These are phyloP conservation scores for Eclectus roratus DNA, from an alignment of 2,113 vertebrate genomes.

Conservation along the genomic window DNA sequence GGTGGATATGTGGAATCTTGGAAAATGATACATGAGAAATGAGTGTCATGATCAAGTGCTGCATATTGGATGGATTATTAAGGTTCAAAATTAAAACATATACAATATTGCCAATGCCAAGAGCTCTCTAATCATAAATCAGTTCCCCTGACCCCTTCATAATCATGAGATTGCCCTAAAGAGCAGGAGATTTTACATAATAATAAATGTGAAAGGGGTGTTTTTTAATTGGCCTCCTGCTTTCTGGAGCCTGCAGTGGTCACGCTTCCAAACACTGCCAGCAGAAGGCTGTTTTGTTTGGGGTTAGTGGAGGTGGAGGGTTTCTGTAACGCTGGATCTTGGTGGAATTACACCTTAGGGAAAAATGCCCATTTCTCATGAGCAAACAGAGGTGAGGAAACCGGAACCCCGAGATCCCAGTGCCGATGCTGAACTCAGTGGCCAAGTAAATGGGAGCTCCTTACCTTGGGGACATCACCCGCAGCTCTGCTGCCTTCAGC, in stretches of 20 bases:
- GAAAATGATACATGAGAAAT: conserved; percentile 26
- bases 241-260: not conserved
- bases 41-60: conserved; percentile 36
- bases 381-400: not conserved
- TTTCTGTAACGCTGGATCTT: not conserved
- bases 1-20: conserved; percentile 5
- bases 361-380: not conserved
- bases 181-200: conserved; percentile 55
- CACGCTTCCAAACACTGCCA: not conserved
- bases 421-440: not conserved
- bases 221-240: conserved; percentile 39
- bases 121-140: conserved; percentile 67
- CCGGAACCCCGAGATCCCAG: not conserved
- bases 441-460: not conserved
- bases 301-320: not conserved
- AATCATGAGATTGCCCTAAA: conserved; percentile 66
- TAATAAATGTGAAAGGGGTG: conserved; percentile 12
- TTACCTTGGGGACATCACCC: not conserved
- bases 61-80: conserved; percentile 50
- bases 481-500: not conserved
- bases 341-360: not conserved
- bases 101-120: conserved; percentile 55
- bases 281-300: not conserved
- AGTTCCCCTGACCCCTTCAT: conserved; percentile 62
- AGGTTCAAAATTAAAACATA: conserved; percentile 63